Evolutionary conservation across 2,888 invertebrate species (phyloP).

Genomic region (Chrysolina americana): DNA sequence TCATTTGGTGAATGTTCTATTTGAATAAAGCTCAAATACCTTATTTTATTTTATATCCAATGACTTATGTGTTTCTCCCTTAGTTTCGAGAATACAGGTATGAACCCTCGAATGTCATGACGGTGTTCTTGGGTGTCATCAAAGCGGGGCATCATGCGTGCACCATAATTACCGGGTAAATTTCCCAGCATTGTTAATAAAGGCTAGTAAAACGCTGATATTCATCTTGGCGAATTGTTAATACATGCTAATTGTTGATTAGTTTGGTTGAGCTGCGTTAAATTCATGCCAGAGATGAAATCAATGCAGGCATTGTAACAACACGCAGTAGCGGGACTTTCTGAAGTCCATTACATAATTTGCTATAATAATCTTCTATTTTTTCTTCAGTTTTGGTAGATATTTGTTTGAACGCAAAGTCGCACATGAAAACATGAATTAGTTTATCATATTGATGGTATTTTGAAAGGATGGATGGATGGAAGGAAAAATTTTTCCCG

Average conservation of each 20-base stretch:
- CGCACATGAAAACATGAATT: too few species aligned
- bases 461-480: too few species aligned
- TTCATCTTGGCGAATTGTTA: constrained; percentile 38
- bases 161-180: constrained; percentile 34
- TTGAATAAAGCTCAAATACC: too few species aligned
- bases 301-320: constrained; percentile 30
- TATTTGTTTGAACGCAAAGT: not conserved
- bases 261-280: constrained; percentile 37
- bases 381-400: not conserved
- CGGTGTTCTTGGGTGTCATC: constrained; percentile 6
- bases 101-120: not conserved
- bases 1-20: too few species aligned
- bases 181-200: constrained; percentile 32
- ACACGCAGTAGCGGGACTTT: constrained; percentile 20
- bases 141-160: constrained; percentile 20
- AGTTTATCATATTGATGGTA: too few species aligned
- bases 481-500: too few species aligned
- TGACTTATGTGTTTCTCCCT: not conserved
- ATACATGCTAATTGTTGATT: constrained; percentile 42
- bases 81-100: not conserved
- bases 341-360: not conserved
- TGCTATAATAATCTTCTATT: not conserved
- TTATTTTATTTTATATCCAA: too few species aligned
- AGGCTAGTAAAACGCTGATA: constrained; percentile 29
- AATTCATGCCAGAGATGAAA: constrained; percentile 36